phyloP scores from a whole-genome alignment of 2,797 vertebrate genomes.

The Scarus forsteni region DNA sequence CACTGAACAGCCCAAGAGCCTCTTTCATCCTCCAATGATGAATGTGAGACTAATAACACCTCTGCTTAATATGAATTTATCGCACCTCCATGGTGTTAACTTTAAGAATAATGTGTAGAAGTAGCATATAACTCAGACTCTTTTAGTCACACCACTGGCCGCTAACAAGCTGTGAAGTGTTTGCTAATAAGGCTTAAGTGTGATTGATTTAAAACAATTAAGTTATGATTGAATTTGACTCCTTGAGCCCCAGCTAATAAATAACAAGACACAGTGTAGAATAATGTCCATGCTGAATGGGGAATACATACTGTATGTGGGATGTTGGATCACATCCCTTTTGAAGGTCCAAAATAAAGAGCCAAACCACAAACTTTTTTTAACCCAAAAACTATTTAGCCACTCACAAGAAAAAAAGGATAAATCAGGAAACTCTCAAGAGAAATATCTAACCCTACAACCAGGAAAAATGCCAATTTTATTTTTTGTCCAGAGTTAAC shows the following conservation, averaged over 20 bases:
- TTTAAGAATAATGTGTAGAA: neutral
- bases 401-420: too few relatives aligned
- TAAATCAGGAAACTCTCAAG: too few relatives aligned
- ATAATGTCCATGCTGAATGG: neutral
- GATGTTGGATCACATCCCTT: too few relatives aligned
- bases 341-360: neutral
- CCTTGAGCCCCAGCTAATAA: neutral
- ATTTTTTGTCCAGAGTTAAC: too few relatives aligned
- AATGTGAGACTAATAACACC: constrained; percentile 18
- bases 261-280: constrained; percentile 6
- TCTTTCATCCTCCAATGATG: constrained; percentile 5
- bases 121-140: neutral
- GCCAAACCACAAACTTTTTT: too few relatives aligned
- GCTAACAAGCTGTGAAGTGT: constrained; percentile 35
- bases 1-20: constrained; percentile 8
- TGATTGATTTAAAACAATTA: constrained; percentile 38
- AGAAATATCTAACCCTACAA: too few relatives aligned
- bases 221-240: constrained; percentile 29
- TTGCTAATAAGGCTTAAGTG: constrained; percentile 33
- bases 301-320: too few relatives aligned
- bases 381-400: too few relatives aligned
- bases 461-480: too few relatives aligned
- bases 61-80: constrained; percentile 15
- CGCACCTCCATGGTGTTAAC: constrained; percentile 11
- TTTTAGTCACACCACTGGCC: constrained; percentile 15